Base-by-base conservation (phyloP, 2,113 vertebrate genomes). In the Thryonomys swinderianus region DNA sequence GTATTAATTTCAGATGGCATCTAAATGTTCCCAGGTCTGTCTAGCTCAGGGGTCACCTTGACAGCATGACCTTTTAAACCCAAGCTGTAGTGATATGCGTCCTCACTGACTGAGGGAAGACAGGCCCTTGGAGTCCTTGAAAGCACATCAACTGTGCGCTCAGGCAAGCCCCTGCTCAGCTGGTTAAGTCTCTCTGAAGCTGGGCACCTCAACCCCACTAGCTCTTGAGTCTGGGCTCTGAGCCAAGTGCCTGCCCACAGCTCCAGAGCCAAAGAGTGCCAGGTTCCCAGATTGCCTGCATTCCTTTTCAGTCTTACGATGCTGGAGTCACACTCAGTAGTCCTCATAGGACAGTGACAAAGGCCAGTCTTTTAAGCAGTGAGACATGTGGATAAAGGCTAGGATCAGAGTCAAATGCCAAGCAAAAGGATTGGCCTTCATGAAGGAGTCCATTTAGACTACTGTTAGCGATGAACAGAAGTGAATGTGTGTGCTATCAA, bases 1-100 rank as follows among this genome's bases (percentile, higher is more conserved):
- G 76, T 78, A 92, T 93, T 57, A 55, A 79, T 84, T 88, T 91
- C 45, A 74, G 51, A 45, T 34, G 10, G 17, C 30, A 17, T 91
- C 73, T 89, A 64, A 94, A 84, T 81, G 53, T 83, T 87, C 80
- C 80, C 71, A 89, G 88, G 57, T 61, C 64, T 51, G 11, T 92
- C 64, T 55, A 61, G 53, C 40, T 12, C 16, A 13, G 30, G 17
- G 48, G 55, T 81, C 42, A 59, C n/a, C 7, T 45, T 74, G 80
- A 74, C 62, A 83, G 62, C 3, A 12, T 73, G 85, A 42, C 37
- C 17, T 32, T n/a, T 45, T 59, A 78, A 74, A 78, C 17, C 21
- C 42, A 79, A 48, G 48, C 88, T 37, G 79, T 69, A 14, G 7
- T 81, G 66, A 78, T 59, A 88, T 59, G 40, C 3, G 11, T 23